These are phyloP conservation scores for Sebastolobus altivelis DNA, from an alignment of 2,797 vertebrate genomes.

Conservation along the genomic window DNA sequence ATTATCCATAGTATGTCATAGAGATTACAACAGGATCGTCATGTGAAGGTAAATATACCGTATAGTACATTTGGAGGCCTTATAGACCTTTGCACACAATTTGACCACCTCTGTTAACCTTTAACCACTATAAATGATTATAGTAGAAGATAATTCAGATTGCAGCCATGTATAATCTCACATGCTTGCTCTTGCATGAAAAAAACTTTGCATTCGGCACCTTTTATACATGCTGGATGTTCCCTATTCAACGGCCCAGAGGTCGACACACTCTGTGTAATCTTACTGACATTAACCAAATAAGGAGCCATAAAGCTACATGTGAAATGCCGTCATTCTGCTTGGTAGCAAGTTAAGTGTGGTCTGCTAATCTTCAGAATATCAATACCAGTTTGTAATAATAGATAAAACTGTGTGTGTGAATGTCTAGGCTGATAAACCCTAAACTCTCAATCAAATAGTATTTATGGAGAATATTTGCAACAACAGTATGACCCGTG, in stretches of 20 bases:
- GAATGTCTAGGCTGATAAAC: neutral
- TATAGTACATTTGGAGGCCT: constrained; percentile 40
- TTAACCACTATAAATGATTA: constrained; percentile 79
- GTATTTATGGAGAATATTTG: neutral
- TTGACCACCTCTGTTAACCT: constrained; percentile 72
- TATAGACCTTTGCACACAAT: constrained; percentile 78
- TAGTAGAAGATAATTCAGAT: constrained; percentile 66
- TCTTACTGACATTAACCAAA: constrained; percentile 28
- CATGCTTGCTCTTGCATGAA: constrained; percentile 23
- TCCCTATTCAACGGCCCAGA: constrained; percentile 18
- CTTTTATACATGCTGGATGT: constrained; percentile 33
- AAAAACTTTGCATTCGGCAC: constrained; percentile 26
- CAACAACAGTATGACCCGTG: neutral
- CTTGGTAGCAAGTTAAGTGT: neutral
- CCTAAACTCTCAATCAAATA: neutral
- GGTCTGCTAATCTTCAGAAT: neutral
- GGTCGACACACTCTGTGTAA: constrained; percentile 21
- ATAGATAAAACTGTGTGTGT: neutral
- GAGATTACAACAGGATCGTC: constrained; percentile 51
- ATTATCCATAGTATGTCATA: constrained; percentile 44
- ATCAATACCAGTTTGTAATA: neutral
- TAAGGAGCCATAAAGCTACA: constrained; percentile 11
- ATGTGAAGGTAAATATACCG: constrained; percentile 51
- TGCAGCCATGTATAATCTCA: constrained; percentile 49
- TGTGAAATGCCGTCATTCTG: neutral